A percentile compares a stretch with the other conserved stretches of the same genome.
These are phyloP conservation scores for Asobara japonica DNA, from an alignment of 1,140 invertebrate genomes.

Conservation along the genomic window DNA sequence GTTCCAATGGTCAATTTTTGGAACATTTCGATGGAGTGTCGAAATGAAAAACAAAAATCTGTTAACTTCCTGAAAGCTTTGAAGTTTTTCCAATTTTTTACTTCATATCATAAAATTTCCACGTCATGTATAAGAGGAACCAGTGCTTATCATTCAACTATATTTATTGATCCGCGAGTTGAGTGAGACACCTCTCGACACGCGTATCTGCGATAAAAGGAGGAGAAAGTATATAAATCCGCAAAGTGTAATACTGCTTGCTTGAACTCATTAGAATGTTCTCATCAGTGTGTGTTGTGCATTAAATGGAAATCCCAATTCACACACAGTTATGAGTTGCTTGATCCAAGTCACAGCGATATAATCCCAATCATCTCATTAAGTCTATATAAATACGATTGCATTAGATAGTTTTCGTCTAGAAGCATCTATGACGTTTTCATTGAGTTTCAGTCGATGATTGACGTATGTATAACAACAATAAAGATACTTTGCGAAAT, in stretches of 20 bases:
- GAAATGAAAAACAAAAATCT: too few species aligned
- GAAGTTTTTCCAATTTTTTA: too few species aligned
- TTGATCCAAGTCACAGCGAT: background rate
- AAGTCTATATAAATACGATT: background rate
- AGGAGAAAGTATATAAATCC: background rate
- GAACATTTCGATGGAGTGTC: too few species aligned
- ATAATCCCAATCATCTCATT: background rate
- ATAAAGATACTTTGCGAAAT: background rate
- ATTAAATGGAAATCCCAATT: too few species aligned
- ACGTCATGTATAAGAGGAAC: background rate
- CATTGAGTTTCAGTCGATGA: background rate
- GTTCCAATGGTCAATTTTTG: too few species aligned
- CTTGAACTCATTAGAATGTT: too few species aligned
- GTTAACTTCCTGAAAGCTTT: too few species aligned
- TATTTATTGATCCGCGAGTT: background rate
- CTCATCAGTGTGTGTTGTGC: too few species aligned
- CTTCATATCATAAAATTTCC: too few species aligned
- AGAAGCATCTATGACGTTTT: background rate
- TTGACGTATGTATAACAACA: background rate
- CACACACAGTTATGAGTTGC: too few species aligned
- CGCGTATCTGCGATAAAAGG: background rate
- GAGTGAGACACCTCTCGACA: background rate
- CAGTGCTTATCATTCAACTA: background rate
- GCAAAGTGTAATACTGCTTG: too few species aligned
- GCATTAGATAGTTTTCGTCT: background rate